Percentiles rank a stretch among this genome's conserved stretches.
Evolutionary conservation across 37 sponge, comb jelly and placozoan species (phyloP).

Genomic region (Oscarella lobularis): DNA sequence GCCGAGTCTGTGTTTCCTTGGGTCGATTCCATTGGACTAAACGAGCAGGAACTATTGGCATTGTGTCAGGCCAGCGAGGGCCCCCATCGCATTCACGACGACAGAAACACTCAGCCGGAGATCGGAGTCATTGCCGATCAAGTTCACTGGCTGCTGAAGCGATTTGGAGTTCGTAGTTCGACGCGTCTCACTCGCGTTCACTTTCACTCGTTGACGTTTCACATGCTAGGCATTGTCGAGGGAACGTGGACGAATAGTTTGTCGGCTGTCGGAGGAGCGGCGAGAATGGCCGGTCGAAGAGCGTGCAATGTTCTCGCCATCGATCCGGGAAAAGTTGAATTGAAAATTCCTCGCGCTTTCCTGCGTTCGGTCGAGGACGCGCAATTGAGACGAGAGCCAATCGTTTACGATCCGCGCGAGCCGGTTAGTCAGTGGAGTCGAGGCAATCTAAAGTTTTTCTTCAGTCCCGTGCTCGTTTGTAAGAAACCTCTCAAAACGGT

Average conservation of each 20-base stretch:
- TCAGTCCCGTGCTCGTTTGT: conserved; percentile 83
- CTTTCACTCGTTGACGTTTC: conserved; percentile 70
- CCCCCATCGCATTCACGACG: not conserved
- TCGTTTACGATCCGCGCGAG: conserved; percentile 15
- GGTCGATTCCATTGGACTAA: conserved; percentile 77
- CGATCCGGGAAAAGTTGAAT: conserved; percentile 18
- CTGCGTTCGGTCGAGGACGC: conserved; percentile 25
- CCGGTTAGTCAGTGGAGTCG: conserved; percentile 38
- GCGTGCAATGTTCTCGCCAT: conserved; percentile 42
- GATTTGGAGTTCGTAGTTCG: conserved; percentile 4
- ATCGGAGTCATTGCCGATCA: conserved; percentile 37
- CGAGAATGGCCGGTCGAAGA: conserved; percentile 51
- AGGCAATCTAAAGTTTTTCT: conserved; percentile 20
- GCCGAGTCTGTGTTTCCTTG: conserved; percentile 20
- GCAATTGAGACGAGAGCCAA: conserved; percentile 5
- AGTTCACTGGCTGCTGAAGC: conserved; percentile 56
- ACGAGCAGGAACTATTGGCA: conserved; percentile 75
- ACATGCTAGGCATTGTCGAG: conserved; percentile 30
- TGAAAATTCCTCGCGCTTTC: conserved; percentile 37
- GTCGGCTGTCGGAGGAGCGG: conserved; percentile 38
- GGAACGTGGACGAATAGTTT: conserved; percentile 31
- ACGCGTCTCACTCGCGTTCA: conserved; percentile 56
- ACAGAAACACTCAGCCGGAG: conserved; percentile 16
- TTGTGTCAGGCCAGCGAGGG: conserved; percentile 31
- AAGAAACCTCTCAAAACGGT: conserved; percentile 72